These are phyloP conservation scores for Scyliorhinus canicula DNA, from an alignment of 2,797 vertebrate species.

Conservation along the genomic window DNA sequence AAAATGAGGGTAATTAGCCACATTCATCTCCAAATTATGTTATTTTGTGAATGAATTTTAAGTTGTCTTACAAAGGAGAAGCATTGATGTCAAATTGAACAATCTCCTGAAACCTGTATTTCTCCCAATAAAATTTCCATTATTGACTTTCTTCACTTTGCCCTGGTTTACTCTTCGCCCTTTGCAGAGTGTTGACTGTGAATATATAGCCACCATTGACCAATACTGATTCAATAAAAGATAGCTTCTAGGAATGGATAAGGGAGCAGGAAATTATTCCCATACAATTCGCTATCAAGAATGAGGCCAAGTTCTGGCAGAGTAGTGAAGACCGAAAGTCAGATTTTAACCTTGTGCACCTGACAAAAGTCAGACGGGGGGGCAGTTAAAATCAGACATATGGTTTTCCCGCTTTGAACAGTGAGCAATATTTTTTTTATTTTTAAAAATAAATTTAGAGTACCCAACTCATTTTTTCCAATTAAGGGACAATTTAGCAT, in stretches of 20 bases:
- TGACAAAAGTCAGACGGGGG: background rate
- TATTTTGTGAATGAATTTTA: background rate
- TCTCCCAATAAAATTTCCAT: background rate
- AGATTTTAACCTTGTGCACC: background rate
- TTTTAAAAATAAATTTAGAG: no score
- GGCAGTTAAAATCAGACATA: background rate
- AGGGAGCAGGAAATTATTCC: background rate
- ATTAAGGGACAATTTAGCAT: no score
- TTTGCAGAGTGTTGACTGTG: background rate
- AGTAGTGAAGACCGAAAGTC: background rate
- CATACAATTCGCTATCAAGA: background rate
- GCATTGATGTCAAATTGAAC: background rate
- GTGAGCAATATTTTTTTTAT: no score
- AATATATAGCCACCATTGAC: background rate
- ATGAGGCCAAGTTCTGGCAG: background rate
- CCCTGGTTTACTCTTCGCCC: background rate
- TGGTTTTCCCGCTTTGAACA: background rate
- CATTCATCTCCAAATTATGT: background rate
- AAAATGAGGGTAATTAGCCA: conserved; percentile 8
- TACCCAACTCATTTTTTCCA: no score
- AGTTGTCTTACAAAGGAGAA: background rate
- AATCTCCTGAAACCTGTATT: background rate
- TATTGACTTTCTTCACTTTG: background rate
- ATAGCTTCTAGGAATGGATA: background rate
- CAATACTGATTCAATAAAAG: background rate